A percentile compares a stretch with the other conserved stretches of the same genome.
Conservation (phyloP, 2,888 invertebrate genomes). For the Yponomeuta malinellus region DNA sequence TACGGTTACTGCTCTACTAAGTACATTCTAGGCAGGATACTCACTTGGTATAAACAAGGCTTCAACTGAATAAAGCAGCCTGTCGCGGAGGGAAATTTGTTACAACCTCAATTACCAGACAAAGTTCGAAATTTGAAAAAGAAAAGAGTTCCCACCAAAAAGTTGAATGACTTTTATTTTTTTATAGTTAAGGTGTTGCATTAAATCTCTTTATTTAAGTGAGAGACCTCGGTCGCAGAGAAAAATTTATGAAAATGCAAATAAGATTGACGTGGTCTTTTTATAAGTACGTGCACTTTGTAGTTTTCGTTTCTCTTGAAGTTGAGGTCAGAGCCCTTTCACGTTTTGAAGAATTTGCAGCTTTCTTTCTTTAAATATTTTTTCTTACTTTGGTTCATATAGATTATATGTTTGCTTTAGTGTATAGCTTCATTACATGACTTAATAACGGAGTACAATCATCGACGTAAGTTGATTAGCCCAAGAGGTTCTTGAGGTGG, state of each 20-base stretch:
- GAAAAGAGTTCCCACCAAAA: not conserved
- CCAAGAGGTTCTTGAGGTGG: not conserved
- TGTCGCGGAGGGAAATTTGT: not conserved
- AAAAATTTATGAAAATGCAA: constrained; percentile 7
- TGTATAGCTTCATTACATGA: not conserved
- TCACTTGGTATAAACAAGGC: too few species aligned
- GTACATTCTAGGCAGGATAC: too few species aligned
- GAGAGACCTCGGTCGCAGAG: not conserved
- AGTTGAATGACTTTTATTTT: not conserved
- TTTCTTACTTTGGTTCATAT: not conserved
- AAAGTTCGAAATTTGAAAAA: not conserved
- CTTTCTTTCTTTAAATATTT: too few species aligned
- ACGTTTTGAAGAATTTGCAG: not conserved
- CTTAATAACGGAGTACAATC: not conserved
- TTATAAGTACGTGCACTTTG: not conserved
- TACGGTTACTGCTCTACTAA: too few species aligned
- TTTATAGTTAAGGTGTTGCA: not conserved
- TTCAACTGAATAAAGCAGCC: not conserved
- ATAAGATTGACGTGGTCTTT: constrained; percentile 10
- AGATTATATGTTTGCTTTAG: not conserved
- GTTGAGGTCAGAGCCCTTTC: not conserved
- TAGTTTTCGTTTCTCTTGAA: not conserved
- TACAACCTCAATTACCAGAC: not conserved
- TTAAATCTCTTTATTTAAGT: not conserved
- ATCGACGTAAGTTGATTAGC: not conserved